Percentiles rank a stretch among this genome's conserved stretches.
phyloP scores from a whole-genome alignment of 2,888 invertebrate species.

The Agonopterix heracliana region DNA sequence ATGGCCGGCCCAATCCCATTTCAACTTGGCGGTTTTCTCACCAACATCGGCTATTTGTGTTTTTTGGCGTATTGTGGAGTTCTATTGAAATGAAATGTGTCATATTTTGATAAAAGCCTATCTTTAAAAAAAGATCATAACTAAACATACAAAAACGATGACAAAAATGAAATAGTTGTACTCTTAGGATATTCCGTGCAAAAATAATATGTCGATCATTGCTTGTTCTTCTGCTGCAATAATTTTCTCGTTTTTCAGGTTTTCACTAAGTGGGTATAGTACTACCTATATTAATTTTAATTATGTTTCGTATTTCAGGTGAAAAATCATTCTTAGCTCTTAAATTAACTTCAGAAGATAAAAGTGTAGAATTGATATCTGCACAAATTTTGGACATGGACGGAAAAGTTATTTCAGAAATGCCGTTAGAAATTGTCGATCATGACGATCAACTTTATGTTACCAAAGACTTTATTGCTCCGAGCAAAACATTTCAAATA shows the following conservation, averaged over 20 bases:
- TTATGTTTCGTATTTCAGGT: constrained; percentile 24
- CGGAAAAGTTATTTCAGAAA: constrained; percentile 22
- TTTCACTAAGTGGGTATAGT: neutral
- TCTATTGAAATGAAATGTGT: no score
- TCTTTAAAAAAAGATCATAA: no score
- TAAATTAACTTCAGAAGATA: constrained; percentile 24
- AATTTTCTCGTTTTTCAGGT: neutral
- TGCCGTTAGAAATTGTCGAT: constrained; percentile 24
- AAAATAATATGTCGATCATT: neutral
- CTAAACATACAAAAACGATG: no score
- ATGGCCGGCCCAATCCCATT: no score
- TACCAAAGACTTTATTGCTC: constrained; percentile 26
- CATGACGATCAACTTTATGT: constrained; percentile 33
- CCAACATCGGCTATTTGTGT: no score
- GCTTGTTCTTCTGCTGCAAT: no score
- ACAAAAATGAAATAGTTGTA: no score
- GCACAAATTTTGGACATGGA: constrained; percentile 30
- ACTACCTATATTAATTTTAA: neutral
- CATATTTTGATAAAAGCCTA: no score
- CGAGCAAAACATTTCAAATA: constrained; percentile 34
- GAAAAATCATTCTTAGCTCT: constrained; percentile 32
- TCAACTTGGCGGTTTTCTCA: no score
- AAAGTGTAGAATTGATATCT: constrained; percentile 22
- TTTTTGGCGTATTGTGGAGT: no score
- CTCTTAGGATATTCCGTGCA: no score